Percentiles rank a stretch among this genome's conserved stretches.
phyloP scores from a whole-genome alignment of 2,888 invertebrate genomes.

The Noctua janthe region DNA sequence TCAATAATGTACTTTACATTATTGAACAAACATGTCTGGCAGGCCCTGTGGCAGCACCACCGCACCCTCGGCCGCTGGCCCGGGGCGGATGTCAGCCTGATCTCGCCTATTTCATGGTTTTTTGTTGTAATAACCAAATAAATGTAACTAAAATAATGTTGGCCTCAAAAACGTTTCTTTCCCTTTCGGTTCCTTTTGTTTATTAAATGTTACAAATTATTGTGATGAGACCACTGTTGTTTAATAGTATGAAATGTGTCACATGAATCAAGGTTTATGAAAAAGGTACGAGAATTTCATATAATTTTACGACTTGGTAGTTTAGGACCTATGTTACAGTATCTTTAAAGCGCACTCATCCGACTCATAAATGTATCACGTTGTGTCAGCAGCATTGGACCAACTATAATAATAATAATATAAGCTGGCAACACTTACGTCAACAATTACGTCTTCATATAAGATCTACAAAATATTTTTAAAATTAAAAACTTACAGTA shows the following conservation, averaged over 20 bases:
- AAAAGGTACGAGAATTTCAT: conserved; percentile 2
- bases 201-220: conserved; percentile 24
- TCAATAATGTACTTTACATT: too few relatives aligned
- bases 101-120: neutral
- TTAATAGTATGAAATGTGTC: conserved; percentile 14
- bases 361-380: neutral
- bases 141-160: conserved; percentile 7
- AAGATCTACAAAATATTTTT: too few relatives aligned
- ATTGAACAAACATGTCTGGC: neutral
- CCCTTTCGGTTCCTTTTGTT: conserved; percentile 17
- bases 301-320: neutral
- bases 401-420: too few relatives aligned
- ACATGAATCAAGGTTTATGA: conserved; percentile 25
- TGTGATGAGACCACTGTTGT: conserved; percentile 3
- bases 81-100: neutral
- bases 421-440: too few relatives aligned
- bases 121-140: conserved; percentile 9
- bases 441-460: too few relatives aligned
- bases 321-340: neutral
- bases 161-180: conserved; percentile 10
- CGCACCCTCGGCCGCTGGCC: neutral
- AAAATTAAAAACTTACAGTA: too few relatives aligned
- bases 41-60: neutral
- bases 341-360: neutral
- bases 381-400: neutral